Conservation (phyloP, 1,140 invertebrate species). For the Plutomurus gul region DNA sequence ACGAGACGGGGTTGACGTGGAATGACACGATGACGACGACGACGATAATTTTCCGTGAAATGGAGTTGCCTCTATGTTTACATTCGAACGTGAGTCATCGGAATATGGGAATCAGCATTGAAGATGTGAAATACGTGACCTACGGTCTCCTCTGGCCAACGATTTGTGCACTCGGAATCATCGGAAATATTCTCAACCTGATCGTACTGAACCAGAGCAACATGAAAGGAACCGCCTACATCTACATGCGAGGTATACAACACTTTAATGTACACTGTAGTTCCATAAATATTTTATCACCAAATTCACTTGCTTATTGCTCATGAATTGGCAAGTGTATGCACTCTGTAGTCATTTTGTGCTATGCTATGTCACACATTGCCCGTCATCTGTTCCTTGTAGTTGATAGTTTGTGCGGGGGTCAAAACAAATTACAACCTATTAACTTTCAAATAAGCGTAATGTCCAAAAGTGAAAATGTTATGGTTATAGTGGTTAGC, state of each 20-base stretch:
- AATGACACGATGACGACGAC: not conserved
- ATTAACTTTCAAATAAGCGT: no score
- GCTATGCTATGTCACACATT: no score
- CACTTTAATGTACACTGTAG: not conserved
- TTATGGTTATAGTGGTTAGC: no score
- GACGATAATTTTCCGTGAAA: not conserved
- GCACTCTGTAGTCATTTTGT: no score
- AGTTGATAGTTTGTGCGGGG: no score
- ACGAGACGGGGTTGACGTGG: not conserved
- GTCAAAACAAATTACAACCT: no score
- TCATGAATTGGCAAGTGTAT: no score
- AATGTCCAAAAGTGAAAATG: no score
- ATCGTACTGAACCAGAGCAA: slow-evolving; percentile 73
- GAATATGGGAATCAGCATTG: not conserved
- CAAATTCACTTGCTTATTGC: not conserved
- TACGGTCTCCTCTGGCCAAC: slow-evolving; percentile 72
- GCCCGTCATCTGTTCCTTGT: no score
- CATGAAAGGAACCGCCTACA: slow-evolving; percentile 75
- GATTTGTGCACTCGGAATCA: slow-evolving; percentile 72
- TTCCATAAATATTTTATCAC: not conserved
- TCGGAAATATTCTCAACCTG: slow-evolving; percentile 74
- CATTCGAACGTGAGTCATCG: not conserved
- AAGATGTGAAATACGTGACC: slow-evolving; percentile 65
- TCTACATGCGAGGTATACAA: slow-evolving; percentile 72
- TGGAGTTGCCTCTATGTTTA: not conserved